phyloP scores from a whole-genome alignment of 92 coral and sea anemone genomes.

The Epizoanthus illoricatus region DNA sequence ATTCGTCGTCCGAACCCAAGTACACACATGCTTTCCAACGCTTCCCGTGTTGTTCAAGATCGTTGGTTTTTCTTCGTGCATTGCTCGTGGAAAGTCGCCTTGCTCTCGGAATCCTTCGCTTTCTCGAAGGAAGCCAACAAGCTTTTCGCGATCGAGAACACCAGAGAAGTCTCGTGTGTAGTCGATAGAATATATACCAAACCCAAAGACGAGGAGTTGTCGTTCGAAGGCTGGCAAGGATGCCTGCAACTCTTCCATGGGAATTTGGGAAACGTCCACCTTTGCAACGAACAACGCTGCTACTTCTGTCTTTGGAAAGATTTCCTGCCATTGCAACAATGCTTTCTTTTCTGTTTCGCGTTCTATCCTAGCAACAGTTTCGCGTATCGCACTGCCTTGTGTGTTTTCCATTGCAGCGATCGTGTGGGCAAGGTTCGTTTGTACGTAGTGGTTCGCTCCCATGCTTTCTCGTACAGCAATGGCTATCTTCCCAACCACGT shows the following conservation, averaged over 20 bases:
- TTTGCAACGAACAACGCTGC: slow-evolving; percentile 16
- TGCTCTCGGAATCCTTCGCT: neutral
- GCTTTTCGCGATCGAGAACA: slow-evolving; percentile 11
- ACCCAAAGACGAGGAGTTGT: neutral
- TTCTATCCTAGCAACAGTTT: slow-evolving; percentile 18
- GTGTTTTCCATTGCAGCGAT: neutral
- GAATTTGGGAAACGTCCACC: slow-evolving; percentile 28
- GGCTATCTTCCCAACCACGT: slow-evolving; percentile 9
- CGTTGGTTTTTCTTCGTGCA: slow-evolving; percentile 1
- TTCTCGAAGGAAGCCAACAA: slow-evolving; percentile 2
- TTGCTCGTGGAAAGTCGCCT: neutral
- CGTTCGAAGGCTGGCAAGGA: slow-evolving; percentile 36
- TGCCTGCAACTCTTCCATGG: slow-evolving; percentile 6
- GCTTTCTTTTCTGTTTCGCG: slow-evolving; percentile 8
- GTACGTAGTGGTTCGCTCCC: no score
- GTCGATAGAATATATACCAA: slow-evolving; percentile 29
- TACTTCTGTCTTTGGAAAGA: no score
- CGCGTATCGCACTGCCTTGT: slow-evolving; percentile 17
- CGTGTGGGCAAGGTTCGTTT: slow-evolving; percentile 46
- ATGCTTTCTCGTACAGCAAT: no score
- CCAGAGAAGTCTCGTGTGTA: slow-evolving; percentile 47
- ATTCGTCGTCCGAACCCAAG: slow-evolving; percentile 23
- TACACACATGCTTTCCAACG: slow-evolving; percentile 47
- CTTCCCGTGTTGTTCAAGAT: slow-evolving; percentile 15
- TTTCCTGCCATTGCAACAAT: neutral